Percentiles rank a stretch among this genome's conserved stretches.
These are phyloP conservation scores for Lepus europaeus DNA, from an alignment of 2,113 vertebrate species.

Conservation along the genomic window DNA sequence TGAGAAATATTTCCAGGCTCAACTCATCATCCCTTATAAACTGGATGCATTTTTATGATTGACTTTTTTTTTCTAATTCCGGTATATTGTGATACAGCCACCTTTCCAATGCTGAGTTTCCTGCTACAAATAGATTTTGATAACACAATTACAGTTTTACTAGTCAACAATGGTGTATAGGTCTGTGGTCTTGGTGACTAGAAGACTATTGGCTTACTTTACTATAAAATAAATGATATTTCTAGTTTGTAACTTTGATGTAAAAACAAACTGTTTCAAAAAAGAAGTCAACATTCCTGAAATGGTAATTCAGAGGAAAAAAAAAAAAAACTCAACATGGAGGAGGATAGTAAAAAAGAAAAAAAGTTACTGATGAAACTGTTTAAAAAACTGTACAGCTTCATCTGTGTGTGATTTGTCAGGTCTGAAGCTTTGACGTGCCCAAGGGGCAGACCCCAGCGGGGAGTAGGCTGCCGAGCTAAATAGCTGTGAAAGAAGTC, in stretches of 20 bases:
- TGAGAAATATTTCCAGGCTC: conserved; percentile 76
- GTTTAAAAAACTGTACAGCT: conserved; percentile 92
- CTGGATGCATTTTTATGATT: conserved; percentile 76
- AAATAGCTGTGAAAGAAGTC: conserved; percentile 93
- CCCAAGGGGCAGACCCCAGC: conserved; percentile 92
- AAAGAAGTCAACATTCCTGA: conserved; percentile 83
- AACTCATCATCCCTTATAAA: conserved; percentile 62
- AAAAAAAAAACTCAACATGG: conserved; percentile 75
- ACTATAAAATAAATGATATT: conserved; percentile 76
- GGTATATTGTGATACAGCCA: conserved; percentile 61
- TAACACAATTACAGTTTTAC: conserved; percentile 88
- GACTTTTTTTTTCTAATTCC: conserved; percentile 75
- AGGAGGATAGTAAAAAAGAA: conserved; percentile 65
- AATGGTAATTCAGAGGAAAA: conserved; percentile 81
- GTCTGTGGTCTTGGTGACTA: conserved; percentile 82
- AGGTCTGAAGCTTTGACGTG: conserved; percentile 93
- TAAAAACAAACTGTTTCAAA: conserved; percentile 83
- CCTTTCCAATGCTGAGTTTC: conserved; percentile 78
- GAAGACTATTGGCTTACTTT: conserved; percentile 74
- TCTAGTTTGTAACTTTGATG: conserved; percentile 73
- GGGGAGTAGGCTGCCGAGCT: conserved; percentile 92
- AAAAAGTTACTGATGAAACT: conserved; percentile 89
- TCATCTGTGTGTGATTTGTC: conserved; percentile 93
- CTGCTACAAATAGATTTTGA: conserved; percentile 83
- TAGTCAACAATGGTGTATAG: conserved; percentile 84